Base-by-base conservation (phyloP, 2,797 vertebrate genomes). In the Acipenser transmontanus region DNA sequence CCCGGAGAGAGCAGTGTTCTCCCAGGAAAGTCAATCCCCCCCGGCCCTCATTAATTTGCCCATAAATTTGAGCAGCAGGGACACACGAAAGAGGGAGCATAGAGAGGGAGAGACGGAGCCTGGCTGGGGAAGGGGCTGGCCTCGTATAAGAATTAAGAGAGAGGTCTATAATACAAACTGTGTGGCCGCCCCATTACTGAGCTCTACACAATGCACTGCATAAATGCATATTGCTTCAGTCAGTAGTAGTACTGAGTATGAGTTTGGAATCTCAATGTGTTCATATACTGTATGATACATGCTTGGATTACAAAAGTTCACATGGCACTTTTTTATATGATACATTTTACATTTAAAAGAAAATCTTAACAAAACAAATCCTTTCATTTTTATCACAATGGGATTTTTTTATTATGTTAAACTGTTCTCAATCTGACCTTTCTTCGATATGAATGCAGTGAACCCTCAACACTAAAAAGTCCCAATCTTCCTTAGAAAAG, bases 321-420 rank as follows among this genome's bases (percentile, higher is more conserved):
- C 34, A 34, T 34, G 34, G 34, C 34, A 34, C 17, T 34, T 34
- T 34, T 34, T 34, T 34, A 34, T 34, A 34, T 34, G 34, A 34
- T 34, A 34, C 34, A 34, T 34, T 65, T 74, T 70, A 75, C 85
- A 85, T 87, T 82, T 68, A 84, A 87, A 85, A 86, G 83, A 82
- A 71, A 78, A 76, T 71, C 72, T 1, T 71, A 80, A 85, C 79
- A 76, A 78, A 69, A 71, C 69, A 64, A 57, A 59, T 70, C 68
- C 76, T 73, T 78, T 80, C 76, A 77, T 56, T 48, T 49, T 63
- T 68, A 47, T 70, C 69, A 64, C 72, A 34, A 50, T 89, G 89
- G 89, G 87, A 89, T 91, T 91, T 89, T 89, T 83, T 88, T 89
- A 89, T 88, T 87, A 14, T 70, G 1, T 79, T 73, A 79, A 87